A percentile compares a stretch with the other conserved stretches of the same genome.
phyloP scores from a whole-genome alignment of 2,888 invertebrate species.

The Diloba caeruleocephala region DNA sequence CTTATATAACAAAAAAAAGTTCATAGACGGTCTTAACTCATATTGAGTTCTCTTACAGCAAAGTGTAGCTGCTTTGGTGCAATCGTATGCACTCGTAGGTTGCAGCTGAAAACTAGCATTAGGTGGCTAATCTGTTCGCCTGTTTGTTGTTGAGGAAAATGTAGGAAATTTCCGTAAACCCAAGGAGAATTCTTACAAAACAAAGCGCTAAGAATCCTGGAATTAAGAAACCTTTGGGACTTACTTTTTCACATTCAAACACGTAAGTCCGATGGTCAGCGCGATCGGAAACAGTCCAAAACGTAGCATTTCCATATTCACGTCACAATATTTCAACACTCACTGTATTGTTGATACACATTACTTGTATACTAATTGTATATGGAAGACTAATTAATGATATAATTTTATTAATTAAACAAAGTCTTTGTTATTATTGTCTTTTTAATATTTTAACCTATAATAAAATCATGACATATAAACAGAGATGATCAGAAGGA shows the following conservation, averaged over 20 bases:
- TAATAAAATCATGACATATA: not conserved
- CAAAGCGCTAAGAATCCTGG: not conserved
- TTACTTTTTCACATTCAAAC: constrained; percentile 77
- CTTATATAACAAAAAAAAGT: too few relatives aligned
- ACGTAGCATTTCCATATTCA: constrained; percentile 75
- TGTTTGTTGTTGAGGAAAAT: too few relatives aligned
- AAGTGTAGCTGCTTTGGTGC: too few relatives aligned
- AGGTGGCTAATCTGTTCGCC: too few relatives aligned
- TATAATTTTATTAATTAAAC: constrained; percentile 19
- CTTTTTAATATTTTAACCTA: constrained; percentile 10
- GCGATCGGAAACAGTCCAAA: constrained; percentile 73
- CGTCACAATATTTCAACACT: not conserved
- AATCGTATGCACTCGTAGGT: too few relatives aligned
- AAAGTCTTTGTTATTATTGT: constrained; percentile 33
- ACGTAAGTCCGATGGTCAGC: constrained; percentile 77
- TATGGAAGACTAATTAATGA: constrained; percentile 49
- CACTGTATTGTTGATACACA: constrained; percentile 15
- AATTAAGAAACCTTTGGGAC: constrained; percentile 37
- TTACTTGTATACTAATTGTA: constrained; percentile 20
- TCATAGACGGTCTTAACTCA: too few relatives aligned
- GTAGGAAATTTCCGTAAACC: too few relatives aligned
- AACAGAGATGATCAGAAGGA: too few relatives aligned
- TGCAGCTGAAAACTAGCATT: too few relatives aligned
- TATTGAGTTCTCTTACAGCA: too few relatives aligned
- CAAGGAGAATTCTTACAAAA: too few relatives aligned